Conservation (phyloP, 2,113 vertebrate genomes). For the Hystrix brachyura region DNA sequence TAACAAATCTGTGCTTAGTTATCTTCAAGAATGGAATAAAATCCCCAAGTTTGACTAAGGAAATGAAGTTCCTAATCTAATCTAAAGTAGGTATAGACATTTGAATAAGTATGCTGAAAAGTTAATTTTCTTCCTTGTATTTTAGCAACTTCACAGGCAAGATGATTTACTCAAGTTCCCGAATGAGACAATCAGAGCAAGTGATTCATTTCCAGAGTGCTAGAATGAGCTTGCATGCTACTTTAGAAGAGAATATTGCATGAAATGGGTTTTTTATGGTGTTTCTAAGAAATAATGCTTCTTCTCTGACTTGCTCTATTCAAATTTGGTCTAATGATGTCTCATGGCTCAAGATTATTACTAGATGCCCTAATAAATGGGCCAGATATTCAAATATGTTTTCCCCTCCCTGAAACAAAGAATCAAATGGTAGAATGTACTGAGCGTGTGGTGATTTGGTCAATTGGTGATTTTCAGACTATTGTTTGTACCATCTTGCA, state of each 20-base stretch:
- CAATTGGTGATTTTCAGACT: slow-evolving; percentile 25
- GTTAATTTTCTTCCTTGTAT: slow-evolving; percentile 70
- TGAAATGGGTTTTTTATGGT: slow-evolving; percentile 74
- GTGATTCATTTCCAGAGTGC: slow-evolving; percentile 80
- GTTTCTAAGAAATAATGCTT: slow-evolving; percentile 77
- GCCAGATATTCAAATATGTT: slow-evolving; percentile 50
- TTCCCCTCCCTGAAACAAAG: neutral
- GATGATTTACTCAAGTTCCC: slow-evolving; percentile 76
- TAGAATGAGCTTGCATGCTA: slow-evolving; percentile 64
- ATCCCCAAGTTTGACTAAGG: slow-evolving; percentile 56
- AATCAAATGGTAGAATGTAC: neutral
- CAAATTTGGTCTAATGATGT: slow-evolving; percentile 66
- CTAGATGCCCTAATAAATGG: slow-evolving; percentile 22
- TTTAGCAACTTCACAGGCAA: slow-evolving; percentile 76
- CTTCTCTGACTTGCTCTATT: slow-evolving; percentile 60
- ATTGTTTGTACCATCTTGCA: neutral
- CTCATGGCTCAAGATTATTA: slow-evolving; percentile 58
- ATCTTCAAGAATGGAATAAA: slow-evolving; percentile 67
- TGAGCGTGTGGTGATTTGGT: neutral
- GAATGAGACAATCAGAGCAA: slow-evolving; percentile 68
- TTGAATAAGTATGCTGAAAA: slow-evolving; percentile 64
- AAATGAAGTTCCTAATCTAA: slow-evolving; percentile 80
- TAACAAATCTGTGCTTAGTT: neutral
- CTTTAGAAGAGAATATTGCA: slow-evolving; percentile 75
- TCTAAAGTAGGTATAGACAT: slow-evolving; percentile 59